Conservation (phyloP, 2,797 vertebrate genomes). For the Sorex maritimensis region DNA sequence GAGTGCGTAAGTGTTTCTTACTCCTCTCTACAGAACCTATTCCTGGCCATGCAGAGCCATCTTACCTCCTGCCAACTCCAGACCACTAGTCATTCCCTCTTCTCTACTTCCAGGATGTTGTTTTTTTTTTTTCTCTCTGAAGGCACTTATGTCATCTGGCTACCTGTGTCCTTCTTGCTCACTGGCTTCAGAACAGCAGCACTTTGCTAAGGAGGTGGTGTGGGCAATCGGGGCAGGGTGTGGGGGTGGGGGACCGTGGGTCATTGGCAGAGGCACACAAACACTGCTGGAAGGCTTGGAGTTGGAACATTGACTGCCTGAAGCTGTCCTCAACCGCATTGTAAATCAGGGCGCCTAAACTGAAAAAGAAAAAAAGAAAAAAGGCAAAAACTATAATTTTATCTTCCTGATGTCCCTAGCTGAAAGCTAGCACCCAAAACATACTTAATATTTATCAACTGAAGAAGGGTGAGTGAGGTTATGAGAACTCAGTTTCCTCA, state of each 20-base stretch:
- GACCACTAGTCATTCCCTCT: background rate
- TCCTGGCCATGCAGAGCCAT: background rate
- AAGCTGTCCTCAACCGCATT: no score
- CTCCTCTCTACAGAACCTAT: background rate
- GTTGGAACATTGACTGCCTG: no score
- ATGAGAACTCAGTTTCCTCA: background rate
- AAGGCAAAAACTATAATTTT: slow-evolving; percentile 22
- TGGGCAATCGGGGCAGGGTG: no score
- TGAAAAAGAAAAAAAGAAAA: background rate
- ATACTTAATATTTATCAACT: slow-evolving; percentile 43
- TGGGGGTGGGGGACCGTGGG: no score
- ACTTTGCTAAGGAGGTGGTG: no score
- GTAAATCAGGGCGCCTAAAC: no score
- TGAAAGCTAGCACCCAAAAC: background rate
- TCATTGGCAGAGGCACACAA: no score
- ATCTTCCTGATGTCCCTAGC: slow-evolving; percentile 40
- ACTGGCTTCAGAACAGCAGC: no score
- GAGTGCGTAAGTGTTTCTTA: background rate
- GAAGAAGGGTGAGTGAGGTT: slow-evolving; percentile 29
- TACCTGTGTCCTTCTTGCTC: background rate
- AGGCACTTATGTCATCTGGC: background rate
- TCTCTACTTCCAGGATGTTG: slow-evolving; percentile 6
- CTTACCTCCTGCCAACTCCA: background rate
- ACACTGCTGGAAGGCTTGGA: no score
- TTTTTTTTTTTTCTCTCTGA: background rate